Evolutionary conservation across 2,888 invertebrate genomes (phyloP), one percentile per base, ranked within the genome.

Genomic region (Zelleria hepariella): DNA sequence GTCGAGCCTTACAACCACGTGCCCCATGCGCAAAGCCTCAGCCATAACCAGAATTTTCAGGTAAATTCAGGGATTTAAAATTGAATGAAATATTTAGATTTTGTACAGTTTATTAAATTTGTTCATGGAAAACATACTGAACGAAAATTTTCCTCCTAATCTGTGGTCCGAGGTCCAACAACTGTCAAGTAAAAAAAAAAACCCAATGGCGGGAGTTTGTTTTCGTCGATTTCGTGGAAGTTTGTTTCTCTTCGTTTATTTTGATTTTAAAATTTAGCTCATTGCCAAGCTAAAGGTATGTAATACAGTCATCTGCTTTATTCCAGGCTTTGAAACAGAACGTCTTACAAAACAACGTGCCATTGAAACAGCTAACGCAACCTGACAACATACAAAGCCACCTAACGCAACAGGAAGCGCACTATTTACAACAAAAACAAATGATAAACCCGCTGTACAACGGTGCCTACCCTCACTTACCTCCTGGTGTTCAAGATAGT

Each of bases 1-100:
- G 94, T 96, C 47, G 96, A 96, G 75, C 96, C 96, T 3, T 96
- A 95, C 77, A 95, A 95, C 71, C 96, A 96, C 71, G 94, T 95
- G 70, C 96, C 96, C 59, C 91, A 92, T 64, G 90, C 91, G 47
- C 90, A 90, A 64, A 90, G 90, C 65, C 77, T 87, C 70, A 81
- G 70, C 63, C 86, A 88, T 67, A 87, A 82, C 64, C 74, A 78
- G 55, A 87, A 89, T 66, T 85, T 84, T 64, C 87, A 87, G 82
- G 88, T 88, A 71, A 62, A 21, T 1, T 20, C 7, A 56, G 20
- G 15, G n/a, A 48, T 48, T 15, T 10, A 48, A 48, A 48, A 8
- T 10, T 48, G 4, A n/a, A n/a, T n/a, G n/a, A n/a, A n/a, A n/a
- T n/a, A n/a, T n/a, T n/a, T n/a, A n/a, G n/a, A n/a, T n/a, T n/a